These are phyloP conservation scores for Autographa gamma DNA, from an alignment of 2,888 invertebrate genomes.

Conservation along the genomic window DNA sequence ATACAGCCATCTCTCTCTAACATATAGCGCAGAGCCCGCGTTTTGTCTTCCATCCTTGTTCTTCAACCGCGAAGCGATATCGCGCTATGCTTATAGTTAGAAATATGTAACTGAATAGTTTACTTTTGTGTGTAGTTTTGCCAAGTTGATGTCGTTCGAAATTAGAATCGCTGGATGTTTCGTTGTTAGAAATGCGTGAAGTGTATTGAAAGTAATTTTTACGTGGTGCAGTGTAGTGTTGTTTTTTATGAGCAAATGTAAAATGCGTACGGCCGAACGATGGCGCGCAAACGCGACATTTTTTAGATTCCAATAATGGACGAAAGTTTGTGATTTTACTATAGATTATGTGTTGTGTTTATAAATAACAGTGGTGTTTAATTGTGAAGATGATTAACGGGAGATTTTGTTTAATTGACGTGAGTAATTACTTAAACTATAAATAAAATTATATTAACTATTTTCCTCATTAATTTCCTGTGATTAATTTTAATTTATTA, in stretches of 20 bases:
- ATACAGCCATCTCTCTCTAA: conserved; percentile 68
- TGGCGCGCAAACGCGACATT: conserved; percentile 76
- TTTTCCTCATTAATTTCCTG: conserved; percentile 2
- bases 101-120: conserved; percentile 74
- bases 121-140: conserved; percentile 81
- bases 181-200: conserved; percentile 64
- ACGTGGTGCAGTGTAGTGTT: conserved; percentile 54
- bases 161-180: conserved; percentile 70
- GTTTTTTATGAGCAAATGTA: conserved; percentile 62
- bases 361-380: conserved; percentile 43
- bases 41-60: conserved; percentile 65
- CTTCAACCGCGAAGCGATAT: conserved; percentile 64
- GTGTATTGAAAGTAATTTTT: conserved; percentile 64
- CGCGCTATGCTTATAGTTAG: conserved; percentile 73
- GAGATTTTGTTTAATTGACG: conserved; percentile 51
- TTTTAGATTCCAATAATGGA: conserved; percentile 61
- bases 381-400: conserved; percentile 57
- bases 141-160: conserved; percentile 79
- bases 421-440: conserved; percentile 35
- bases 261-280: conserved; percentile 67
- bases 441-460: neutral
- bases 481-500: conserved; percentile 7
- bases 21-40: conserved; percentile 35
- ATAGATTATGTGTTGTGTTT: conserved; percentile 52
- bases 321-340: conserved; percentile 57